These are phyloP conservation scores for Murina feae DNA, from an alignment of 2,113 vertebrate genomes.

Conservation along the genomic window DNA sequence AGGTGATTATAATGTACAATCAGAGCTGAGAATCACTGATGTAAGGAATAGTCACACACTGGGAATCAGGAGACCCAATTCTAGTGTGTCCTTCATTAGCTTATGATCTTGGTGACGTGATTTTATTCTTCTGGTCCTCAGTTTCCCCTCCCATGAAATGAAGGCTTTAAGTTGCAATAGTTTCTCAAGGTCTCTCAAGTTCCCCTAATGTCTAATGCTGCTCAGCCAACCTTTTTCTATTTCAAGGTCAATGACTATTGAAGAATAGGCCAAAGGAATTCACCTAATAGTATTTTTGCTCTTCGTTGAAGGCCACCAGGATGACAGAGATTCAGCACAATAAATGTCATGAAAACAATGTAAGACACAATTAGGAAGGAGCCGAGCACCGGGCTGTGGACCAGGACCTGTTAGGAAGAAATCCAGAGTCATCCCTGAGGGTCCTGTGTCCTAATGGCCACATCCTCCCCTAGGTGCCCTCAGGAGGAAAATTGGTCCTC, in stretches of 20 bases:
- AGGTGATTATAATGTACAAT: background rate
- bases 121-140: background rate
- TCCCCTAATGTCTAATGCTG: background rate
- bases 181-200: background rate
- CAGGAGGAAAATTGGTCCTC: background rate
- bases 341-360: conserved; percentile 96
- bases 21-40: background rate
- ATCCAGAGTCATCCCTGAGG: background rate
- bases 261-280: background rate
- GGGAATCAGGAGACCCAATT: background rate
- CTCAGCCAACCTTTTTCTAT: background rate
- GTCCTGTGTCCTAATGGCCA: background rate
- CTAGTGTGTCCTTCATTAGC: background rate
- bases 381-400: conserved; percentile 91
- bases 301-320: conserved; percentile 93
- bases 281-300: conserved; percentile 93
- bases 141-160: background rate
- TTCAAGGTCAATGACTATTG: background rate
- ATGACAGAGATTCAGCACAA: conserved; percentile 96
- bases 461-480: background rate
- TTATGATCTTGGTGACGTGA: background rate
- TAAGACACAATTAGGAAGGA: conserved; percentile 95
- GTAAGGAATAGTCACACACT: background rate
- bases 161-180: background rate
- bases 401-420: conserved; percentile 81